phyloP scores from a whole-genome alignment of 2,113 vertebrate genomes.

The Gopherus evgoodei region DNA sequence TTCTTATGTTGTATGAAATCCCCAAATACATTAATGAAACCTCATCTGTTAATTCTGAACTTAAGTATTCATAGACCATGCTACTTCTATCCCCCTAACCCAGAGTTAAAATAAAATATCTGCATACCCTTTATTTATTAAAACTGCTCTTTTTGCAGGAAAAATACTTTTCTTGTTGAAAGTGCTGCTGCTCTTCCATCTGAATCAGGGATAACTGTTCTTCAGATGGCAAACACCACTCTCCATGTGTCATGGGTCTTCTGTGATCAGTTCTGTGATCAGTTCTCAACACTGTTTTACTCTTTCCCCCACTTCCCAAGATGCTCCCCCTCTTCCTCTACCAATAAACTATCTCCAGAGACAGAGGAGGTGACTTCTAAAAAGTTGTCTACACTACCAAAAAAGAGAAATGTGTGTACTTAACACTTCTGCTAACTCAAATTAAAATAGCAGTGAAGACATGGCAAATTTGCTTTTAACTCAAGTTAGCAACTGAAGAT shows the following conservation, averaged over 20 bases:
- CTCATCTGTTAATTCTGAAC: background rate
- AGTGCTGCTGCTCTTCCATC: background rate
- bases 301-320: background rate
- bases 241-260: background rate
- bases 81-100: background rate
- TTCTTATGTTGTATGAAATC: background rate
- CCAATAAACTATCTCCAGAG: background rate
- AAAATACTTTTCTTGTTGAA: background rate
- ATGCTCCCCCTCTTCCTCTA: background rate
- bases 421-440: background rate
- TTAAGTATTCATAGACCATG: background rate
- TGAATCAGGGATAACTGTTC: background rate
- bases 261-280: background rate
- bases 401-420: background rate
- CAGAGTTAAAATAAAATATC: background rate
- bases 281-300: background rate
- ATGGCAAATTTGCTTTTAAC: background rate
- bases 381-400: background rate
- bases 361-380: fast-evolving
- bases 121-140: background rate
- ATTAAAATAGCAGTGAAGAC: background rate
- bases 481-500: background rate
- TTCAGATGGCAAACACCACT: background rate
- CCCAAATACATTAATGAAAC: background rate
- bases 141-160: background rate